phyloP scores from a whole-genome alignment of 2,888 invertebrate species.

The Amphiduros pacificus region DNA sequence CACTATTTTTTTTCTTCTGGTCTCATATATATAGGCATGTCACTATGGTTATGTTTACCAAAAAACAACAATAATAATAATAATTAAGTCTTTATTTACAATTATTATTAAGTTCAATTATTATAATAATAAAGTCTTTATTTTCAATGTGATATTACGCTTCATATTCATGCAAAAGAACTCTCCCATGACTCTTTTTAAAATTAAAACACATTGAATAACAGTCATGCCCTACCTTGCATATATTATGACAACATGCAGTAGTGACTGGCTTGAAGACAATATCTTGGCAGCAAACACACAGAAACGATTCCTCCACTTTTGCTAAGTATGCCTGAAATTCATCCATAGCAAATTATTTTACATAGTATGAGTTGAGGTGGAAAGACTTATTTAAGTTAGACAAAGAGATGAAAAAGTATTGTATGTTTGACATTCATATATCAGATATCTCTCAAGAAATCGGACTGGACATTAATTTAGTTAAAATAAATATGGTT shows the following conservation, averaged over 20 bases:
- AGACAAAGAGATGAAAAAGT: too few relatives aligned
- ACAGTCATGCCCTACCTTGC: conserved; percentile 63
- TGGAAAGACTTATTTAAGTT: too few relatives aligned
- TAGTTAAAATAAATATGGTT: too few relatives aligned
- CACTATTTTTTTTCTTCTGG: background rate
- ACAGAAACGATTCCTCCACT: conserved; percentile 72
- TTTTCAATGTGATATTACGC: too few relatives aligned
- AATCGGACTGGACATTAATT: too few relatives aligned
- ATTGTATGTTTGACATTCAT: too few relatives aligned
- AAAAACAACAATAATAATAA: too few relatives aligned
- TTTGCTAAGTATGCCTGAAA: conserved; percentile 67
- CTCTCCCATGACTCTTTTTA: background rate
- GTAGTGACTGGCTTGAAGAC: conserved; percentile 74
- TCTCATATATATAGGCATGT: background rate
- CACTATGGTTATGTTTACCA: background rate
- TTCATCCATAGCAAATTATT: background rate
- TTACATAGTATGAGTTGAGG: background rate
- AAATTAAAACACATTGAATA: background rate
- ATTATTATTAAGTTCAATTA: too few relatives aligned
- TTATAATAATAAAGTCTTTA: too few relatives aligned
- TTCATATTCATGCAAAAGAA: too few relatives aligned
- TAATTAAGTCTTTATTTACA: too few relatives aligned
- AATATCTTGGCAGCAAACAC: conserved; percentile 79
- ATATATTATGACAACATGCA: conserved; percentile 75
- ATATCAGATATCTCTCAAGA: too few relatives aligned